Evolutionary conservation across 2,888 invertebrate genomes (phyloP), one percentile per base, ranked within the genome.

Genomic region (Celastrina argiolus): DNA sequence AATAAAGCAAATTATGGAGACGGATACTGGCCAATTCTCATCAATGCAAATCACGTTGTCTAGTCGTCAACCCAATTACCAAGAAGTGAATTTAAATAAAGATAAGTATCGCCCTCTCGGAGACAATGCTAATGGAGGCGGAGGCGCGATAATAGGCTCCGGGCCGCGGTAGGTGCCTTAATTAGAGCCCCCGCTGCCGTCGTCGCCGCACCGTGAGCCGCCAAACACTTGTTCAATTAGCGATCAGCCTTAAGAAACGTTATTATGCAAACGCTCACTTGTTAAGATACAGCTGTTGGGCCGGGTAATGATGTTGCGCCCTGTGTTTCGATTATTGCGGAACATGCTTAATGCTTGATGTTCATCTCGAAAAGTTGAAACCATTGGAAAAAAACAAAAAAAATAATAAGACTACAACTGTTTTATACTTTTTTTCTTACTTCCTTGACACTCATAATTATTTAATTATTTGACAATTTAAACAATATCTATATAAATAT

Each of bases 61-160:
- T 88, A 90, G 89, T 90, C 89, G 90, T 91, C 91, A 91, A 90
- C 89, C 89, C 90, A 91, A 91, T 91, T 91, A 90, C 89, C 85
- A 90, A 89, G 90, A 90, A 90, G 91, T 91, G 90, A 91, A 90
- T 91, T 91, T 91, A 91, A 91, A 91, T 91, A 91, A 91, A 90
- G 91, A 90, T 91, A 90, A 91, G 91, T 91, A 90, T 91, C 90
- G 88, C 89, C 87, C 89, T 88, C 85, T 83, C 87, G 87, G 85
- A 91, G 90, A 90, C 90, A 90, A 90, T 90, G 90, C 90, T 91
- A 90, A 90, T 90, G 88, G 85, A 83, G 84, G 82, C 79, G 87
- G 89, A 86, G 87, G 87, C 87, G 88, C 81, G 88, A 88, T 89
- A 90, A 90, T 90, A 84, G 90, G 86, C 87, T 79, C 83, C 80